Percentiles rank a stretch among this genome's conserved stretches.
phyloP scores from a whole-genome alignment of 37 sponge, comb jelly and placozoan species.

The Agelas oroides region DNA sequence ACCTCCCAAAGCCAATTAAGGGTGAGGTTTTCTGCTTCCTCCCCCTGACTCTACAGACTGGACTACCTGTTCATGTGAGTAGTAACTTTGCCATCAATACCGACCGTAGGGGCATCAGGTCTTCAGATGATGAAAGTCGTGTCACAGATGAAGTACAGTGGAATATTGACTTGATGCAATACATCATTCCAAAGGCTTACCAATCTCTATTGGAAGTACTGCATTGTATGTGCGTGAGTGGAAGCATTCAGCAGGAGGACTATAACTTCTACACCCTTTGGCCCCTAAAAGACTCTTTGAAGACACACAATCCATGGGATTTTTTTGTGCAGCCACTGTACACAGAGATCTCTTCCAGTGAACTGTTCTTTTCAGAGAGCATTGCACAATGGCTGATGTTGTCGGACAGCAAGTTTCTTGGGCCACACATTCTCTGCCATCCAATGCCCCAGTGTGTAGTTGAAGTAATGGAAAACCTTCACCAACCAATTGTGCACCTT shows the following conservation, averaged over 20 bases:
- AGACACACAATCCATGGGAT: constrained; percentile 42
- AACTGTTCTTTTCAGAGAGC: constrained; percentile 19
- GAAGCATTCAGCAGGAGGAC: background rate
- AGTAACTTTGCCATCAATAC: constrained; percentile 53
- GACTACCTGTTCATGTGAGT: constrained; percentile 68
- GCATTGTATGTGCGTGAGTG: background rate
- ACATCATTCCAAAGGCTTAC: constrained; percentile 27
- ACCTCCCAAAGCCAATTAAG: background rate
- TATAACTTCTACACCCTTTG: constrained; percentile 48
- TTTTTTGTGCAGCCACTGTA: constrained; percentile 7
- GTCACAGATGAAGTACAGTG: constrained; percentile 13
- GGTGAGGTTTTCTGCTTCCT: constrained; percentile 64
- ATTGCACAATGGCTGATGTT: background rate
- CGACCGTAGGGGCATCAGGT: constrained; percentile 51
- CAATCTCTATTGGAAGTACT: constrained; percentile 16
- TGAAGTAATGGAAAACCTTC: background rate
- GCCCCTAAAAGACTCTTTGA: constrained; percentile 29
- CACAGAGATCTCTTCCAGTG: background rate
- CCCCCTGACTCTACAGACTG: constrained; percentile 35
- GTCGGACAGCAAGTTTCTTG: constrained; percentile 5
- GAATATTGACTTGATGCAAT: constrained; percentile 50
- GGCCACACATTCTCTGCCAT: background rate
- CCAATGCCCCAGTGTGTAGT: background rate
- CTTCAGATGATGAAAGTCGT: background rate
- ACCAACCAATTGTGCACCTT: constrained; percentile 30